Percentiles rank a stretch among this genome's conserved stretches.
These are phyloP conservation scores for Hyperopisus bebe DNA, from an alignment of 2,113 vertebrate genomes.

Conservation along the genomic window DNA sequence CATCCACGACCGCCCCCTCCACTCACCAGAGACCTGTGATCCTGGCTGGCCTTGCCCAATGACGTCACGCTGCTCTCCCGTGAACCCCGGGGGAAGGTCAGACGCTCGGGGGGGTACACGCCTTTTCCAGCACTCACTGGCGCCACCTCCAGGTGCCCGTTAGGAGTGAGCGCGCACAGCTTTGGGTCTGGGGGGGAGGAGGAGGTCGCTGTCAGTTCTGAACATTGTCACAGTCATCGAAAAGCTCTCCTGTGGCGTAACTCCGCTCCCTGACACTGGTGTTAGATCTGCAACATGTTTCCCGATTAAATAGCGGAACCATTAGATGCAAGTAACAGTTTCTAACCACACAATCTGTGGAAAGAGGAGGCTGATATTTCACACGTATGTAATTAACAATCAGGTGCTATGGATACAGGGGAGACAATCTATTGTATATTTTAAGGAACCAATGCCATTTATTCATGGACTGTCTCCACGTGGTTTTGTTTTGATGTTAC, in stretches of 20 bases:
- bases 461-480: not conserved
- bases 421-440: not conserved
- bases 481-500: not conserved
- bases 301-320: not conserved
- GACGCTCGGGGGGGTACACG: conserved; percentile 73
- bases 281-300: not conserved
- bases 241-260: not conserved
- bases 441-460: not conserved
- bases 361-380: not conserved
- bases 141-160: conserved; percentile 83
- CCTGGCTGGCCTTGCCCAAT: conserved; percentile 73
- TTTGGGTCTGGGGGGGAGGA: conserved; percentile 69
- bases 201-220: not conserved
- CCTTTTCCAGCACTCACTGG: conserved; percentile 55
- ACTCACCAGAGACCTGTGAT: conserved; percentile 76
- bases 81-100: conserved; percentile 69
- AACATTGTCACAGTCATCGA: not conserved
- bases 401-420: not conserved
- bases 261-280: not conserved
- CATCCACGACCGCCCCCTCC: not conserved
- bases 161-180: conserved; percentile 85
- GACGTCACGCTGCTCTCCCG: conserved; percentile 91
- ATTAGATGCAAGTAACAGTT: not conserved
- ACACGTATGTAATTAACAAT: not conserved
- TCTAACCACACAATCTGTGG: not conserved